Evolutionary conservation across 2,113 vertebrate species (phyloP).

Genomic region (Morphnarchus princeps): DNA sequence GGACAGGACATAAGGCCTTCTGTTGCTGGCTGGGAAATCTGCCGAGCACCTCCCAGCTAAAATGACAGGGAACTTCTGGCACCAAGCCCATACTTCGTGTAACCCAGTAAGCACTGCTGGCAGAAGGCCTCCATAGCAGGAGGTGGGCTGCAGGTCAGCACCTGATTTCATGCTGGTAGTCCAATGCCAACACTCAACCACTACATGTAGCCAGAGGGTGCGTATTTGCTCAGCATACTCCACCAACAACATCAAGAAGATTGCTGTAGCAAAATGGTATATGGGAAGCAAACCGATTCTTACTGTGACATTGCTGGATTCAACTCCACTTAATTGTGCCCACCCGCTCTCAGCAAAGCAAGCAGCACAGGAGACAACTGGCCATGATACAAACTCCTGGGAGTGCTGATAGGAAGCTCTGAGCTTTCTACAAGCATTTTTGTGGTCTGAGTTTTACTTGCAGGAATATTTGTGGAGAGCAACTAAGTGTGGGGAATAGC

Average conservation of each 20-base stretch:
- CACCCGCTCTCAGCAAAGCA: neutral
- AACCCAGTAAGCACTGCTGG: neutral
- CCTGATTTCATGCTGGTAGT: constrained; percentile 28
- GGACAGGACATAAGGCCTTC: neutral
- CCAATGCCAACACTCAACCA: neutral
- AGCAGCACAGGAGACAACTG: neutral
- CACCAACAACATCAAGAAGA: neutral
- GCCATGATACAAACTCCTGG: neutral
- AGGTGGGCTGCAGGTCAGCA: constrained; percentile 21
- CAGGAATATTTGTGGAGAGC: neutral
- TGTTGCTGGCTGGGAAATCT: neutral
- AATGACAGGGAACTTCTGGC: neutral
- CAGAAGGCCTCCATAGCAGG: neutral
- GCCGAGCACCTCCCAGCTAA: neutral
- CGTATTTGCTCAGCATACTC: neutral
- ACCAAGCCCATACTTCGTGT: neutral
- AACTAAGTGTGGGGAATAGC: neutral
- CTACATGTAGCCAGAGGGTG: neutral
- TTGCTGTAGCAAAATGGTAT: neutral
- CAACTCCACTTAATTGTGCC: neutral
- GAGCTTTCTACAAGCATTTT: neutral
- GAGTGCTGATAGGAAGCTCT: neutral
- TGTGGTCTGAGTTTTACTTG: neutral
- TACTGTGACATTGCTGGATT: neutral
- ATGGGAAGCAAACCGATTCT: neutral